Conservation (phyloP, 2,888 invertebrate genomes). For the Cactoblastis cactorum region DNA sequence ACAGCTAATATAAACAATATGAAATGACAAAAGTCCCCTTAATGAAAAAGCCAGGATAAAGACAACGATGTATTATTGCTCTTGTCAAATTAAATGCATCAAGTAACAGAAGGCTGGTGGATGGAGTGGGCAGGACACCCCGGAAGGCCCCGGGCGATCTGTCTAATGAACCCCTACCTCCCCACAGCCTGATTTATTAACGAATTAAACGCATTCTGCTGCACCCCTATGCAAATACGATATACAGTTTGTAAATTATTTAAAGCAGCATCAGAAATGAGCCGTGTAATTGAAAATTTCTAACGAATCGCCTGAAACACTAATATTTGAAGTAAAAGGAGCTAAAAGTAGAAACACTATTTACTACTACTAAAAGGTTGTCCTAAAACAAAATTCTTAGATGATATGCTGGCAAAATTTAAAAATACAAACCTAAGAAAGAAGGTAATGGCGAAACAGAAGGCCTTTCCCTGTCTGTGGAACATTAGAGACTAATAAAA, state of each 20-base stretch:
- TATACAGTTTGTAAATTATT: conserved; percentile 32
- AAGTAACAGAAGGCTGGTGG: conserved; percentile 53
- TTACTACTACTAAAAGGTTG: too few relatives aligned
- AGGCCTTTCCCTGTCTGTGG: too few relatives aligned
- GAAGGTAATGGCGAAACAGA: too few relatives aligned
- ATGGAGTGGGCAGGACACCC: conserved; percentile 61
- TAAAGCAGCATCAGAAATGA: conserved; percentile 21
- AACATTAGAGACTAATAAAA: too few relatives aligned
- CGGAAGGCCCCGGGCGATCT: conserved; percentile 73
- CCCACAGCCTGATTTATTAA: conserved; percentile 77
- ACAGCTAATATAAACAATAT: too few relatives aligned
- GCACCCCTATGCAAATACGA: conserved; percentile 64
- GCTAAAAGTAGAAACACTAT: too few relatives aligned
- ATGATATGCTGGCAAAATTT: too few relatives aligned
- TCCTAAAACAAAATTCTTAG: too few relatives aligned
- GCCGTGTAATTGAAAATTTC: conserved; percentile 15
- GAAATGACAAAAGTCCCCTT: too few relatives aligned
- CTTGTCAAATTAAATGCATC: conserved; percentile 63
- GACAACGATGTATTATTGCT: conserved; percentile 25
- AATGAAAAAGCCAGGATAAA: conserved; percentile 2
- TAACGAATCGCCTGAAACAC: background rate
- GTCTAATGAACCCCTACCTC: conserved; percentile 74
- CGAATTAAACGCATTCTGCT: conserved; percentile 77
- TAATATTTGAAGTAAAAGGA: too few relatives aligned
- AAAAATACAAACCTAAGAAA: too few relatives aligned